Evolutionary conservation across 2,888 invertebrate genomes (phyloP), one percentile per base, ranked within the genome.

Genomic region (Brachylomia viminalis): DNA sequence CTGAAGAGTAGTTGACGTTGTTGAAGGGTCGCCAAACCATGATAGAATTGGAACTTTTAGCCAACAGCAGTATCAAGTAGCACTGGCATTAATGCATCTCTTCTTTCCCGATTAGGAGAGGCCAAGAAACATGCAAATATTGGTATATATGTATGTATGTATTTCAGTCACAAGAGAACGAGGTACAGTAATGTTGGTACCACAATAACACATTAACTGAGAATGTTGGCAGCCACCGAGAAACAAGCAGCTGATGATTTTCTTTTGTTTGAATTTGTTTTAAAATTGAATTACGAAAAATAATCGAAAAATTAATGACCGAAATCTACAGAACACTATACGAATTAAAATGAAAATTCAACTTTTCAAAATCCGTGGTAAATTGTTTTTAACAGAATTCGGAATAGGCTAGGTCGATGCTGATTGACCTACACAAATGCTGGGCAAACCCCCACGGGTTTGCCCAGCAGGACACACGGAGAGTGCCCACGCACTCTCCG

Each of bases 141-240:
- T 33, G 11, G 5, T 42, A 33, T 10, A 10, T 15, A n/a, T 17
- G 10, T 59, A 59, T 45, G 58, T 66, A 49, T 2, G 15, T 49
- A 59, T 65, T 75, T 65, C 56, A 69, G 38, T 56, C n/a, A 75
- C 80, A 69, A 68, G 47, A 72, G 47, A 75, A 27, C 61, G 56
- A 54, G 66, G 20, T 67, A 54, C 66, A 52, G 49, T 61, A 27
- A 70, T 47, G 56, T 62, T 33, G 38, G 38, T 67, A 80, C 61
- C 54, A 85, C 82, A 83, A 81, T 80, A 80, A 81, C 70, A 82
- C 69, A 77, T 83, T 85, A 52, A 70, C 66, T 17, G 58, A 56
- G 82, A 83, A 85, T 83, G 66, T 85, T 85, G 82, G 82, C 82
- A 83, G 58, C 77, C n/a, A 38, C 13, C 58, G 56, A 62, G 56